Evolutionary conservation across 2,797 vertebrate species (phyloP), one percentile per base, ranked within the genome.

Genomic region (Sebastes melanostomus): DNA sequence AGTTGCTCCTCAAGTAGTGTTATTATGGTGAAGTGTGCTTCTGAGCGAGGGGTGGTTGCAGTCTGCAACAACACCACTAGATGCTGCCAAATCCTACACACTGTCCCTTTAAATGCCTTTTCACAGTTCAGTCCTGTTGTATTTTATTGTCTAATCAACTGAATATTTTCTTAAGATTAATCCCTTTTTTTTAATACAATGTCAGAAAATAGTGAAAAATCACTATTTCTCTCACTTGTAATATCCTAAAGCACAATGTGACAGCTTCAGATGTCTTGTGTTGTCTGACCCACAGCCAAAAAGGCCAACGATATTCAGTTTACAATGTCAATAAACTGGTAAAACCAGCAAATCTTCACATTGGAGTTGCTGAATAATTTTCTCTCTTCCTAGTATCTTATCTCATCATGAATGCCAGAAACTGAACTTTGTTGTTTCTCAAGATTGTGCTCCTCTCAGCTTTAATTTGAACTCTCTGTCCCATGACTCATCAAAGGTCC

Each of bases 401-500:
- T 66, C 25, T 56, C 16, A 6, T 61, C 8, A 20, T 9, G 22
- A 52, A 36, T 36, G 54, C 4, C 68, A 59, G 36, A 66, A 61
- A 60, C 38, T 14, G 3, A 61, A 62, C 62, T 6, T 24, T 22
- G 8, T 29, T n/a, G 27, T 59, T 52, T 70, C 2, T 24, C 9
- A 34, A 4, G 13, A 58, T 81, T 27, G 3, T 69, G 7, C 4
- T 30, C n/a, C 24, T 25, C 4, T n/a, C 36, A 50, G 32, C 22
- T 30, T 20, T 22, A 12, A 52, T 18, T 34, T 66, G 7, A 32
- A 24, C 16, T 25, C 2, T 11, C 27, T 29, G 13, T 32, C 2
- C 8, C 32, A 14, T 29, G 32, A 22, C 1, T 34, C 20, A 8
- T 30, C 25, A 11, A 27, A 56, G 3, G 1, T 75, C 92, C 93